Evolutionary conservation across 2,113 vertebrate genomes (phyloP).

Genomic region (Peromyscus californicus): DNA sequence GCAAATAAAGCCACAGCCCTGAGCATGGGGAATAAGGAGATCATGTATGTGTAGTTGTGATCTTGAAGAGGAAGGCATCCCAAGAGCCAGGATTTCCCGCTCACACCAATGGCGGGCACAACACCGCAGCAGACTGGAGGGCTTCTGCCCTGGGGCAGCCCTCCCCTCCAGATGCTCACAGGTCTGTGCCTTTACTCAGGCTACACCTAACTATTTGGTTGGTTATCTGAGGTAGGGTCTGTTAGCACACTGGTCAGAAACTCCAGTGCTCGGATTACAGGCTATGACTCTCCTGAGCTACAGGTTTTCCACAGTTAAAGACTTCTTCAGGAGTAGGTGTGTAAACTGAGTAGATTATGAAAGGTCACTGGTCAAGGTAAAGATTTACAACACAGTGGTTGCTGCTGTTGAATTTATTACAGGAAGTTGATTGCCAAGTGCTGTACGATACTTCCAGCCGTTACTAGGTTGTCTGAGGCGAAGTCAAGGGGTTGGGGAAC

Average conservation of each 20-base stretch:
- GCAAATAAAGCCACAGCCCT: no score
- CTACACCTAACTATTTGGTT: background rate
- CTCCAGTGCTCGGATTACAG: background rate
- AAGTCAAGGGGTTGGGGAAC: background rate
- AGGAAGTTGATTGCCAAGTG: background rate
- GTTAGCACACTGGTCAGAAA: background rate
- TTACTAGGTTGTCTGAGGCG: background rate
- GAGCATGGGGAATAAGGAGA: background rate
- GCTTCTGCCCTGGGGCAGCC: no score
- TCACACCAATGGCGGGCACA: no score
- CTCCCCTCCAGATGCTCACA: fast-evolving
- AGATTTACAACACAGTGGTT: background rate
- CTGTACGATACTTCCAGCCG: background rate
- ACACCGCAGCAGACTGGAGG: no score
- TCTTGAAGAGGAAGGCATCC: background rate
- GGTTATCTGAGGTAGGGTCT: background rate
- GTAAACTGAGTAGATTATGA: background rate
- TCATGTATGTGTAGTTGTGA: background rate
- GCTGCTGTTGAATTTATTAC: background rate
- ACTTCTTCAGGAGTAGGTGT: background rate
- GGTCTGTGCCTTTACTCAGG: no score
- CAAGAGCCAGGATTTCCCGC: fast-evolving
- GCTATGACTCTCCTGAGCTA: background rate
- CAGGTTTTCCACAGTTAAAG: background rate
- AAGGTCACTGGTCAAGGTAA: background rate